A percentile compares a stretch with the other conserved stretches of the same genome.
Conservation (phyloP, 2,888 invertebrate species). For the Octonoba sinensis region DNA sequence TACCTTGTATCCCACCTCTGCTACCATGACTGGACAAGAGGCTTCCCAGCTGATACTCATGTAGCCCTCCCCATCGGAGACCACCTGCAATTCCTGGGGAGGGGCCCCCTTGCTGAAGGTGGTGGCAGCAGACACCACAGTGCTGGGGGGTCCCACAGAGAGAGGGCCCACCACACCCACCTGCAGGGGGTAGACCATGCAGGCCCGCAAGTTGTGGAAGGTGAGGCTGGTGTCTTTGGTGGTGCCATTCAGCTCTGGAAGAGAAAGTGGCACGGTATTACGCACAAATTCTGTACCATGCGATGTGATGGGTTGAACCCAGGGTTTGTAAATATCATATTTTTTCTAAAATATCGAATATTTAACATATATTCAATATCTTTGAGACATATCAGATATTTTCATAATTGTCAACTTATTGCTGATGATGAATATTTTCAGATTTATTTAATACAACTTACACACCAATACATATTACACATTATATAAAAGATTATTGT, state of each 20-base stretch:
- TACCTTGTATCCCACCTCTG: slow-evolving; percentile 77
- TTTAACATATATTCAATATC: no score
- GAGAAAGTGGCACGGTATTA: not conserved
- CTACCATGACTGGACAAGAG: slow-evolving; percentile 76
- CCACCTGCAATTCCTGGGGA: slow-evolving; percentile 78
- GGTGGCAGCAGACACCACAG: slow-evolving; percentile 75
- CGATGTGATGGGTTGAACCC: not conserved
- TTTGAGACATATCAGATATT: no score
- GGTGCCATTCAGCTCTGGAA: slow-evolving; percentile 41
- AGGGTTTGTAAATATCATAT: not conserved
- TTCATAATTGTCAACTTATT: no score
- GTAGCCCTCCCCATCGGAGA: slow-evolving; percentile 67
- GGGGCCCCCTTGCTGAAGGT: slow-evolving; percentile 78
- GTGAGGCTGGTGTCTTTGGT: slow-evolving; percentile 76
- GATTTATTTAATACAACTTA: no score
- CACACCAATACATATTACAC: no score
- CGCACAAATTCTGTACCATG: not conserved
- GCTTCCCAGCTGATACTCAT: slow-evolving; percentile 81
- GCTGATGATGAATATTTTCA: no score
- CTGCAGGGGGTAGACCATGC: slow-evolving; percentile 81
- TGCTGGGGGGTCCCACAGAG: slow-evolving; percentile 79
- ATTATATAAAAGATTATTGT: no score
- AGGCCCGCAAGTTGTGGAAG: slow-evolving; percentile 79
- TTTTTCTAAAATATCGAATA: not conserved
- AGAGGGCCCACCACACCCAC: slow-evolving; percentile 78